Evolutionary conservation across 1,140 invertebrate species (phyloP), one percentile per base, ranked within the genome.

Genomic region (Cydia splendana): DNA sequence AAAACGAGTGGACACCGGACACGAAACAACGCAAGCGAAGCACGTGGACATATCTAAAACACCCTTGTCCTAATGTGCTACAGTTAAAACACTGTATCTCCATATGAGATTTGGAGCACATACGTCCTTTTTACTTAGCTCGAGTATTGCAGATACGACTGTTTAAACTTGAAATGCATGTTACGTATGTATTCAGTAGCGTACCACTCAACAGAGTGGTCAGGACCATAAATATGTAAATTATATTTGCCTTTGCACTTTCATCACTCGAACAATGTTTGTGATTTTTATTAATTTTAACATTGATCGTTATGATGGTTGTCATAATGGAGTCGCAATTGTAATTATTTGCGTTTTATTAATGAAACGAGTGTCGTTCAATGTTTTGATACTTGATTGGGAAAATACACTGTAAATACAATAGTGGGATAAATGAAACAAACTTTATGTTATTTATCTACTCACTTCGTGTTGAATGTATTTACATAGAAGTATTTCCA

Each of bases 221-320:
- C 74, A 30, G 73, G 20, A 76, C 75, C 77, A 79, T 82, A 80
- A 80, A 78, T 79, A 80, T 79, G 79, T 76, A 76, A 79, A 82
- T 82, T 62, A 20, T 74, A 74, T 81, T 77, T 79, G 76, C 75
- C 74, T 82, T 81, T 79, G 76, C 79, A 77, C 42, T 78, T 65
- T 65, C 74, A 79, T 75, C 65, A 76, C 78, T 78, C 74, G 73
- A 73, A 76, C 75, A 75, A 75, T 78, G 78, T 79, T 80, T 79
- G 75, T 45, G 34, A 71, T 71, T 71, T 45, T 71, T 38, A 71
- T 71, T 71, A 71, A 71, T 71, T 71, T 71, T 18, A 71, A 71
- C 67, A 71, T 42, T 18, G n/a, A 71, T 38, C 18, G 20, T 24
- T 0, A 12, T 62, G 20, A n/a, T n/a, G 15, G 53, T 10, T 15